Conservation (phyloP, 2,797 vertebrate genomes). For the Rhinichthys osculus region DNA sequence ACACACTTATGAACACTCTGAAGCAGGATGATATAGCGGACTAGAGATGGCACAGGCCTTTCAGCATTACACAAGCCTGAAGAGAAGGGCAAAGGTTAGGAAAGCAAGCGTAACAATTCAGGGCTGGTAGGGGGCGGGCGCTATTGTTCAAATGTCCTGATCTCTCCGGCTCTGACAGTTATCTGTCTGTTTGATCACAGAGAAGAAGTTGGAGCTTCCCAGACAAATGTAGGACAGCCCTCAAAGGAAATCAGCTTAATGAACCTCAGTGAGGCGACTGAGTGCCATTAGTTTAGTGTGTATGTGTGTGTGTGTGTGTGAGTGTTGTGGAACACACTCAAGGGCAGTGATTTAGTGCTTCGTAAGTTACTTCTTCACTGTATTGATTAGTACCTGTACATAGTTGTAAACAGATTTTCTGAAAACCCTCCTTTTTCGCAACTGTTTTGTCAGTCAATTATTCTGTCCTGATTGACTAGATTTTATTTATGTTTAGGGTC, state of each 20-base stretch:
- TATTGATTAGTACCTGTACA: conserved; percentile 14
- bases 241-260: conserved; percentile 79
- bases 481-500: not conserved
- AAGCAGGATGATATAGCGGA: conserved; percentile 10
- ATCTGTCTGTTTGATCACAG: conserved; percentile 82
- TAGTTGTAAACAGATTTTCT: not conserved
- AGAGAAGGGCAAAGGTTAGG: conserved; percentile 55
- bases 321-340: not conserved
- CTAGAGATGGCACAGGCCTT: conserved; percentile 63
- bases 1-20: conserved; percentile 18
- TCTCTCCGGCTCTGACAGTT: conserved; percentile 74
- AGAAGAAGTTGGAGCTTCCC: conserved; percentile 64
- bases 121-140: conserved; percentile 16
- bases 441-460: not conserved
- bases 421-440: not conserved
- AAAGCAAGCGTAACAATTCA: conserved; percentile 32
- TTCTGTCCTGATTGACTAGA: not conserved
- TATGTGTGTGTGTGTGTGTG: not conserved
- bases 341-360: conserved; percentile 12
- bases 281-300: not conserved
- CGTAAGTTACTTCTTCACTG: not conserved
- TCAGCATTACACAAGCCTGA: conserved; percentile 62
- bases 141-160: conserved; percentile 71
- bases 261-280: conserved; percentile 64
- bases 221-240: conserved; percentile 80